Conservation (phyloP, 1,140 invertebrate species). For the Sesamia nonagrioides region DNA sequence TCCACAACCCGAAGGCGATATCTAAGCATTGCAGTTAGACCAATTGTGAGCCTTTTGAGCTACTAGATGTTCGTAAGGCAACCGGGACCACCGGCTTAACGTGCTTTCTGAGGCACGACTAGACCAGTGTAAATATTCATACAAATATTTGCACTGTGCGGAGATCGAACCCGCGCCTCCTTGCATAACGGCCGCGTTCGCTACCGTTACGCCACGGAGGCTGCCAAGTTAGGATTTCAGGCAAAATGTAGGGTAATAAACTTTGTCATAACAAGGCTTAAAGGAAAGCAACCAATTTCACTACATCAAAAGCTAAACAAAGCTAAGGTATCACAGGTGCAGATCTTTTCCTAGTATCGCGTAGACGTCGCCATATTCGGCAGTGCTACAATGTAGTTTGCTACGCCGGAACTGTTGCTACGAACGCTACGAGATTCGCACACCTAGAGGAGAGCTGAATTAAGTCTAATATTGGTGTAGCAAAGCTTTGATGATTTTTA, state of each 20-base stretch:
- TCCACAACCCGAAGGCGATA: too few relatives aligned
- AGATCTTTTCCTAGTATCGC: slow-evolving; percentile 6
- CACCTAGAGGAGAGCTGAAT: background rate
- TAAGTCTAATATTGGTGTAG: background rate
- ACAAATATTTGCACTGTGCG: too few relatives aligned
- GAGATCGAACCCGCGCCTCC: too few relatives aligned
- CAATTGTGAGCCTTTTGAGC: too few relatives aligned
- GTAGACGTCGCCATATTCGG: background rate
- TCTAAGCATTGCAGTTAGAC: too few relatives aligned
- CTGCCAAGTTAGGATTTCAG: too few relatives aligned
- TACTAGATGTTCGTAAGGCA: too few relatives aligned
- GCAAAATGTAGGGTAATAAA: background rate
- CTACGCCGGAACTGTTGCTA: slow-evolving; percentile 23
- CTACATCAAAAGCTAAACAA: background rate
- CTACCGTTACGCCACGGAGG: too few relatives aligned
- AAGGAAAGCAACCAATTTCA: background rate
- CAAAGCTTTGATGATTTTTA: background rate
- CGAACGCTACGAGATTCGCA: slow-evolving; percentile 29
- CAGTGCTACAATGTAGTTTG: slow-evolving; percentile 34
- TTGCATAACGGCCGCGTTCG: too few relatives aligned
- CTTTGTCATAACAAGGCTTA: background rate
- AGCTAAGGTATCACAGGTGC: background rate
- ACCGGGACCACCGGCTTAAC: too few relatives aligned
- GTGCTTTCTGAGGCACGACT: too few relatives aligned
- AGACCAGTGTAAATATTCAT: too few relatives aligned